Percentiles rank a stretch among this genome's conserved stretches.
These are phyloP conservation scores for Calonectris borealis DNA, from an alignment of 2,113 vertebrate genomes.

Conservation along the genomic window DNA sequence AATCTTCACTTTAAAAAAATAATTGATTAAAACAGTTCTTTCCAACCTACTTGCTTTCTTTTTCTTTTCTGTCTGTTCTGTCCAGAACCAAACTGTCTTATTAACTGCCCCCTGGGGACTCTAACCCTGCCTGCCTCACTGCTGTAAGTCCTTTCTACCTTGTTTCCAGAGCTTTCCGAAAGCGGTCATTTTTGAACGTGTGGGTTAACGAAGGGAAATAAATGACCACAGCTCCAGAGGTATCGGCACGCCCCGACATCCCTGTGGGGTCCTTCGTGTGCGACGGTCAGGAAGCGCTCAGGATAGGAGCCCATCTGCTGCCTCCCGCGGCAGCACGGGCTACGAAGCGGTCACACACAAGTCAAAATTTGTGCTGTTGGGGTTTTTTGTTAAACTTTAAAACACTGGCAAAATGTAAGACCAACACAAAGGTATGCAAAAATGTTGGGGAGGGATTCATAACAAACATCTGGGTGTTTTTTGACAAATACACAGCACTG, in stretches of 20 bases:
- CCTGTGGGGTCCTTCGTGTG: neutral
- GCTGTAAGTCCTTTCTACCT: slow-evolving; percentile 93
- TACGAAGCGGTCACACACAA: neutral
- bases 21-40: slow-evolving; percentile 64
- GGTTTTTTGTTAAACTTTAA: neutral
- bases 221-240: neutral
- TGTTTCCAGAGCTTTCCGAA: slow-evolving; percentile 58
- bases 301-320: neutral
- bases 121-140: slow-evolving; percentile 92
- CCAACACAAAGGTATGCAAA: neutral
- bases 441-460: neutral
- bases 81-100: slow-evolving; percentile 99
- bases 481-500: neutral
- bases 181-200: neutral
- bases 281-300: neutral
- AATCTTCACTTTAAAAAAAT: slow-evolving; percentile 37
- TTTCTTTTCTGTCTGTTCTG: slow-evolving; percentile 84
- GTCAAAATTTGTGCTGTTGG: neutral
- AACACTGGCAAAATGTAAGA: neutral
- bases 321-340: neutral
- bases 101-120: slow-evolving; percentile 99
- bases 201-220: neutral
- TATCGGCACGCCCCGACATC: rapidly evolving
- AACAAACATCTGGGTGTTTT: neutral
- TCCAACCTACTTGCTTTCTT: slow-evolving; percentile 82